Percentiles rank a stretch among this genome's conserved stretches.
These are phyloP conservation scores for Nemopilema nomurai DNA, from an alignment of 30 jellyfish, hydroid and myxozoan genomes.

Conservation along the genomic window DNA sequence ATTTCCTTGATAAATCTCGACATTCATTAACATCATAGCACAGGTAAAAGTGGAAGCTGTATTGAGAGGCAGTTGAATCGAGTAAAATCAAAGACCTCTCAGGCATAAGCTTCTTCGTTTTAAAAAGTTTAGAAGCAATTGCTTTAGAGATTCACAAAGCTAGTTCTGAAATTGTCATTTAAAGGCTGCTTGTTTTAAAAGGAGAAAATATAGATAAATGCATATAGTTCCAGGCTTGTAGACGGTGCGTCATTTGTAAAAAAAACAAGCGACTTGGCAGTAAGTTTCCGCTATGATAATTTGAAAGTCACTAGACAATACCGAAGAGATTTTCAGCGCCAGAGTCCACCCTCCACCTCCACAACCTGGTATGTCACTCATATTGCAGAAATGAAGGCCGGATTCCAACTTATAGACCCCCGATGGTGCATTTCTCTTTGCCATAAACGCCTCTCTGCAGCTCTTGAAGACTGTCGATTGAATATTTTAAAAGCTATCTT, in stretches of 20 bases:
- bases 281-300: neutral
- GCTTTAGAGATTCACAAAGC: no score
- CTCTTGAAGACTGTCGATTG: slow-evolving; percentile 11
- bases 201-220: no score
- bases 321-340: slow-evolving; percentile 15
- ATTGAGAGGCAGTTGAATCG: no score
- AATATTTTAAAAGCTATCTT: neutral
- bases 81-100: no score
- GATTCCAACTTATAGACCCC: slow-evolving; percentile 20
- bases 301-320: neutral
- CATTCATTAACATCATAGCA: no score
- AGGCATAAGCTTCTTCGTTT: no score
- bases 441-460: slow-evolving; percentile 20
- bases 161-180: no score
- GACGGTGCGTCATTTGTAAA: neutral
- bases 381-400: slow-evolving; percentile 22
- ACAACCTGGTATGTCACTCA: neutral
- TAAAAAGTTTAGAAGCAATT: no score
- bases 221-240: no score
- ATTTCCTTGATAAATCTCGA: no score
- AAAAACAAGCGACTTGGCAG: neutral
- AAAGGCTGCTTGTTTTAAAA: no score
- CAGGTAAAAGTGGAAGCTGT: no score
- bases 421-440: neutral
- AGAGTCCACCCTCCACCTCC: slow-evolving; percentile 44